A percentile compares a stretch with the other conserved stretches of the same genome.
Conservation (phyloP, 2,797 vertebrate species). For the Acanthurus leucopareius region DNA sequence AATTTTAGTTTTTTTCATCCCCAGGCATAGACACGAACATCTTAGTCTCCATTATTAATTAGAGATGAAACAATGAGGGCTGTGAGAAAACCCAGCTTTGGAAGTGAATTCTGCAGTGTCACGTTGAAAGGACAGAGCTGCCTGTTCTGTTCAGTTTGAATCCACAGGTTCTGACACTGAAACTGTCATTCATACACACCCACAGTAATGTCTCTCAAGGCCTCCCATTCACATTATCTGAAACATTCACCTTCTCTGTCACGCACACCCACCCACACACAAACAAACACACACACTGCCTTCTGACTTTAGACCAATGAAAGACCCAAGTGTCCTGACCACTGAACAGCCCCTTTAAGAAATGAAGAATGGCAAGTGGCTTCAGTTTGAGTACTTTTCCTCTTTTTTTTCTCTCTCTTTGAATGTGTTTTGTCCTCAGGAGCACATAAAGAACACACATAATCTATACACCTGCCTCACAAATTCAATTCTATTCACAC, state of each 20-base stretch:
- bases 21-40: background rate
- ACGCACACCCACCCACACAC: background rate
- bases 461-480: constrained; percentile 43
- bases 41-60: constrained; percentile 1
- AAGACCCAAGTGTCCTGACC: constrained; percentile 23
- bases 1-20: background rate
- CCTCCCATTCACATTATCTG: constrained; percentile 34
- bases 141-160: constrained; percentile 20
- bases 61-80: background rate
- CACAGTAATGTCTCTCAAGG: constrained; percentile 27
- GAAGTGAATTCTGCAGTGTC: background rate
- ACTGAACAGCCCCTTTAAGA: constrained; percentile 32
- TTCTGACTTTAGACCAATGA: constrained; percentile 8
- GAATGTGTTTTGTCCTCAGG: constrained; percentile 52
- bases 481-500: constrained; percentile 46
- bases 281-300: constrained; percentile 5
- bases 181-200: constrained; percentile 32
- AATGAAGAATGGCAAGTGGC: constrained; percentile 47
- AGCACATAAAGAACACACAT: constrained; percentile 46
- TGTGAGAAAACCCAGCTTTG: background rate
- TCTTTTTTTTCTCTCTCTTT: constrained; percentile 14
- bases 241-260: constrained; percentile 8
- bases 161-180: constrained; percentile 10
- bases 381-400: constrained; percentile 36
- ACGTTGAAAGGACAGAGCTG: background rate